Evolutionary conservation across 2,888 invertebrate species (phyloP), one percentile per base, ranked within the genome.

Genomic region (Metallyticus violacea): DNA sequence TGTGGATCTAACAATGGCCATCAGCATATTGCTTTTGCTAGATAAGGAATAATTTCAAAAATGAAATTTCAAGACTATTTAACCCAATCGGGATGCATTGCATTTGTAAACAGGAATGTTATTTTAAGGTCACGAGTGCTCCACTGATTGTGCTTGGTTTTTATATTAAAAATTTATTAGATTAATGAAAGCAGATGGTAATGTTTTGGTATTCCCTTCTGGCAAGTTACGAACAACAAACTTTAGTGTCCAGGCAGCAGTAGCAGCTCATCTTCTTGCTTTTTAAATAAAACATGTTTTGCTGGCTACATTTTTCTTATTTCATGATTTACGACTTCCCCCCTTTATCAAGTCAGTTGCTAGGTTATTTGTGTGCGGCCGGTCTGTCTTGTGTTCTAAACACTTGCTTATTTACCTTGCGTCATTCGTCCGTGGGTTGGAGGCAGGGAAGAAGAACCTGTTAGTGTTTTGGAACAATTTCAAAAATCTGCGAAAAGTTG

Each of bases 381-480:
- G 40, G 40, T 62, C 40, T 62, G 40, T 62, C 40, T 62, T 62
- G 40, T 62, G 40, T 62, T 62, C 40, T 62, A 62, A 62, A 62
- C 40, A 62, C 40, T 62, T 62, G 40, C 40, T 62, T 62, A 62
- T 62, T 62, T 62, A 62, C 40, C 40, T 62, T 62, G 40, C 9
- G 40, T 22, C 40, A 62, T 22, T 22, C 40, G 40, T 62, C 40
- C 40, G 40, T 62, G 40, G 40, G 40, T 62, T 62, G 40, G 40
- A 62, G 15, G 40, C 40, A 62, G 40, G n/a, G 22, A 62, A 62
- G 40, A 62, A 62, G 40, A 62, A 22, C 15, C 40, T 62, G 40
- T 62, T 62, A 62, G 40, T 62, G 40, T 62, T 85, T 85, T 85
- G 85, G 85, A 85, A 85, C 85, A 81, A 85, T 85, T 85, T 85